Base-by-base conservation (phyloP, 1,140 invertebrate genomes). In the Platyura marginata region DNA sequence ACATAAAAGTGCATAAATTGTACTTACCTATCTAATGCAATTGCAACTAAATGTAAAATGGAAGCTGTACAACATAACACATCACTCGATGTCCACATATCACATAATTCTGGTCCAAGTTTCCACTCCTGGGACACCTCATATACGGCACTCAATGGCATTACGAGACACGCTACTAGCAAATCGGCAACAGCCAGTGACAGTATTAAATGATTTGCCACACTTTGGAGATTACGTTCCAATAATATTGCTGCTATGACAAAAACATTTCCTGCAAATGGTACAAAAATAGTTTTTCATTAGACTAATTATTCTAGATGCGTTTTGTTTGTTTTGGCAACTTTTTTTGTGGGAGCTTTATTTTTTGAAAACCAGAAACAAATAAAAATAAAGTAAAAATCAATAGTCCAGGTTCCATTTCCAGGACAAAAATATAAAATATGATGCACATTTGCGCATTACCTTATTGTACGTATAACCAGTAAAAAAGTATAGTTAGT, bases 51-150 rank as follows among this genome's bases (percentile, higher is more conserved):
- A 65, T 95, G 89, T 3, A 94, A 66, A 52, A 95, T 95, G 21
- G 84, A 90, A 5, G 89, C 87, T 1, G 90, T 93, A 63, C 91
- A 94, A 58, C 87, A 92, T 0, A 94, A 67, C 8, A 93, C 87
- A 58, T 95, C 89, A 42, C 81, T 79, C 3, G 80, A 85, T 11
- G 88, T 89, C 87, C 88, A 94, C 76, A 93, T 84, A 63, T 92
- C 87, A 59, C 89, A 92, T 22, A 93, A 65, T 54, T 81, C 77
- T 0, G 82, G 77, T 20, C 88, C 88, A 34, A 93, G 65, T 43
- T 75, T 79, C 89, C 87, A 92, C 56, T 64, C 58, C 50, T 67
- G 62, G 11, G 66, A 67, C 13, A 79, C 71, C 55, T 79, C 81
- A 52, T 82, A 84, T 51, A 79, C 73, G 13, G 75, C 76, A 44